Conservation (phyloP, 1,140 invertebrate genomes). For the Adoxophyes honmai region DNA sequence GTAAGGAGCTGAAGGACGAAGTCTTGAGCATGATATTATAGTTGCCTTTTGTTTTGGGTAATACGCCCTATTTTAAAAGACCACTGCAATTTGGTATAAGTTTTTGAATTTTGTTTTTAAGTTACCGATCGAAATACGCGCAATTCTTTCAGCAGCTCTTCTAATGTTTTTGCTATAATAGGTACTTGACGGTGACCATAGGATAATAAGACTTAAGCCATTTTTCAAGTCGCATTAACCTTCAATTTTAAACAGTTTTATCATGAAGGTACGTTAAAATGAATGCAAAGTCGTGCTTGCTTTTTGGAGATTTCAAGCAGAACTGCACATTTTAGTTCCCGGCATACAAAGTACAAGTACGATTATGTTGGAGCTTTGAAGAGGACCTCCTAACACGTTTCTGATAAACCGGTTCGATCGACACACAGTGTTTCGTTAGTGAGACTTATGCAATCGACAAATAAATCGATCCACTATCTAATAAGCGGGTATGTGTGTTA, state of each 20-base stretch:
- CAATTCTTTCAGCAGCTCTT: slow-evolving; percentile 2
- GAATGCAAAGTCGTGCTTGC: too few relatives aligned
- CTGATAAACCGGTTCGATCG: slow-evolving; percentile 65
- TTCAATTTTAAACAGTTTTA: too few relatives aligned
- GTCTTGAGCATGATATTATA: background rate
- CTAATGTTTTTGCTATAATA: slow-evolving; percentile 3
- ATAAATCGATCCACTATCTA: slow-evolving; percentile 17
- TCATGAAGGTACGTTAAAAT: too few relatives aligned
- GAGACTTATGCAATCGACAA: slow-evolving; percentile 62
- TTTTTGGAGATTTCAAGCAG: too few relatives aligned
- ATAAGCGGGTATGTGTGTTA: slow-evolving; percentile 1
- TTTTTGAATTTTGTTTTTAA: slow-evolving; percentile 6
- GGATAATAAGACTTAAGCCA: too few relatives aligned
- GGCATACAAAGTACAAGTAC: slow-evolving; percentile 5
- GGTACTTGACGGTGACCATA: too few relatives aligned
- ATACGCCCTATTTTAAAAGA: background rate
- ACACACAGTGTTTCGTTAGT: slow-evolving; percentile 46
- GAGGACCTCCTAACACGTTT: slow-evolving; percentile 74
- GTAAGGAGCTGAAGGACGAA: slow-evolving; percentile 37
- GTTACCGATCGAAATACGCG: slow-evolving; percentile 2
- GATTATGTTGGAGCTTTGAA: slow-evolving; percentile 39
- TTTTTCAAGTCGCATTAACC: too few relatives aligned
- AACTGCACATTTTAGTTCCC: background rate
- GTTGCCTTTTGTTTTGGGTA: background rate
- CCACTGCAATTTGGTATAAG: background rate